Evolutionary conservation across 2,888 invertebrate species (phyloP), one percentile per base, ranked within the genome.

Genomic region (Idaea biselata): DNA sequence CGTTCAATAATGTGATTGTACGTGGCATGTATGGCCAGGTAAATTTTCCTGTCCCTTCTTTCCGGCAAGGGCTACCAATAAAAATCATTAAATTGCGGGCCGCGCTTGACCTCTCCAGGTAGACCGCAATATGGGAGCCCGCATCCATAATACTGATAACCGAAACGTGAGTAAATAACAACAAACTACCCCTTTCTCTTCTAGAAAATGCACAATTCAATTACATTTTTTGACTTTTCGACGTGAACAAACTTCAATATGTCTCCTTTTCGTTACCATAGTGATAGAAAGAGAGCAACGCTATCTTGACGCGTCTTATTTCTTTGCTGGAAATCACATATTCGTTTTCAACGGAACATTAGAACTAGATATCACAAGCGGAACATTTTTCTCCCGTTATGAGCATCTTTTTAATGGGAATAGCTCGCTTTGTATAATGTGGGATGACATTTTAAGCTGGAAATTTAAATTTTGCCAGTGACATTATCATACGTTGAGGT

Each of bases 41-140:
- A 86, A 83, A 84, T 84, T 83, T 82, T 78, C 78, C 80, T 76
- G 82, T 78, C 81, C 87, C 80, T 75, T 73, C 76, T 75, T 73
- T 67, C 78, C 76, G 82, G 82, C 81, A 83, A 77, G 78, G 79
- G 72, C 79, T 73, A 73, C 79, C 79, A 83, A 87, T 88, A 88
- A 88, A 87, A 86, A 87, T 83, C 85, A 86, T 88, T 86, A 88
- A 85, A 87, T 83, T 84, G 84, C 81, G 80, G 81, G 69, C 63
- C 77, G 66, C 77, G 80, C 74, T 76, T 77, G 80, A 74, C 80
- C 81, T 83, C 84, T 63, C 72, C 77, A 74, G 77, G 75, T 77
- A 73, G 73, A 65, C 77, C 82, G 79, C 82, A 86, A 84, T 86
- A 83, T 83, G 81, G 71, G 71, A 73, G 66, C 77, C 75, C 74